Percentiles rank a stretch among this genome's conserved stretches.
Evolutionary conservation across 2,888 invertebrate genomes (phyloP).

Genomic region (Cacoxenus indagator): DNA sequence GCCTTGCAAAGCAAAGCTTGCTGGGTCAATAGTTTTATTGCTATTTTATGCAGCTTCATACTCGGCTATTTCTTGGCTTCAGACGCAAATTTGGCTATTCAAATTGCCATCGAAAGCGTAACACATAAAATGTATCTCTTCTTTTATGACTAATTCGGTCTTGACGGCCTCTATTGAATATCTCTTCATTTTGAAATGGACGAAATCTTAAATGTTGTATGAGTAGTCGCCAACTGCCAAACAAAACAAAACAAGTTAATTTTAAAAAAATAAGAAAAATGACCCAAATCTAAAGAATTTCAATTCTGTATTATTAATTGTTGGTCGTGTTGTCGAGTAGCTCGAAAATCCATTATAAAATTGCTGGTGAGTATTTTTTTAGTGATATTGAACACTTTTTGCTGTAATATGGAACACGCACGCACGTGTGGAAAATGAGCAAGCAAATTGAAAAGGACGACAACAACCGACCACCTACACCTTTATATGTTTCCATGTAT

Average conservation of each 20-base stretch:
- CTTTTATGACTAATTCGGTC: conserved; percentile 44
- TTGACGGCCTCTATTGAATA: conserved; percentile 22
- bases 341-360: neutral
- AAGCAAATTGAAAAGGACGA: neutral
- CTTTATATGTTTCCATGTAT: neutral
- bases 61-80: conserved; percentile 15
- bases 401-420: no score
- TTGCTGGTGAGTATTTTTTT: no score
- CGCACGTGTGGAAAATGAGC: no score
- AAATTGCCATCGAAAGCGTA: conserved; percentile 25
- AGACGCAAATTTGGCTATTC: conserved; percentile 33
- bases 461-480: conserved; percentile 1
- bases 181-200: conserved; percentile 4
- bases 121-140: conserved; percentile 7
- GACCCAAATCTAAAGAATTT: conserved; percentile 7
- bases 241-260: conserved; percentile 1
- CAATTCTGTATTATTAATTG: neutral
- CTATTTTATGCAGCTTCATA: conserved; percentile 48
- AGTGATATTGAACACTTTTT: no score
- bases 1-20: conserved; percentile 30
- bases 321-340: neutral
- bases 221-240: conserved; percentile 2
- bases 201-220: conserved; percentile 9
- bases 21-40: conserved; percentile 44
- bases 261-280: neutral